Conservation (phyloP, 2,113 vertebrate species). For the Halcyon senegalensis region DNA sequence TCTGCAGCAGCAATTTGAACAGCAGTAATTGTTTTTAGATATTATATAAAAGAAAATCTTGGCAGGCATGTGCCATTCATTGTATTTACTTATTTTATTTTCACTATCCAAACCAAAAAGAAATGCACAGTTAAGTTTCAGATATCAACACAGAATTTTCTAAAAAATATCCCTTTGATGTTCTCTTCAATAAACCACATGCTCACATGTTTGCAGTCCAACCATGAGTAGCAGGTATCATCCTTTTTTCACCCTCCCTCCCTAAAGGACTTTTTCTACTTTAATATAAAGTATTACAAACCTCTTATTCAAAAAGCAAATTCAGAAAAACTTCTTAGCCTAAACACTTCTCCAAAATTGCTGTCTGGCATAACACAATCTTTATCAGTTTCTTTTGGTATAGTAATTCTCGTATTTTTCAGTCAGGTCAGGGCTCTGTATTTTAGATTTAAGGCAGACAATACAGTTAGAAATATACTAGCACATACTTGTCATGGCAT, state of each 20-base stretch:
- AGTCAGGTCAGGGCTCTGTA: neutral
- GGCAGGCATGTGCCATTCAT: neutral
- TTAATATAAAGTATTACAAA: conserved; percentile 56
- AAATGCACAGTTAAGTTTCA: conserved; percentile 37
- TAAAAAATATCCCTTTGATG: neutral
- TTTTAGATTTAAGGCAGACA: conserved; percentile 26
- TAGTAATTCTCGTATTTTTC: neutral
- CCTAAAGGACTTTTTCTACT: neutral
- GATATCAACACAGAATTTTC: neutral
- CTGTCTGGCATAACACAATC: neutral
- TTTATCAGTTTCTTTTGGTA: neutral
- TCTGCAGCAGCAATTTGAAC: neutral
- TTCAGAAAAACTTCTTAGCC: neutral
- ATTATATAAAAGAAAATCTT: neutral
- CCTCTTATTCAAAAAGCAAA: conserved; percentile 2
- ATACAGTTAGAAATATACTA: neutral
- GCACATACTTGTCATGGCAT: neutral
- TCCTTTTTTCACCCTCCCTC: neutral
- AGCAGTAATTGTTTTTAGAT: neutral
- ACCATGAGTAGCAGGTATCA: neutral
- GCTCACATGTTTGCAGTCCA: neutral
- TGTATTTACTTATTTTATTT: conserved; percentile 36
- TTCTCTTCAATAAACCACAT: neutral
- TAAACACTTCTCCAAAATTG: neutral
- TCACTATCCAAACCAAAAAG: conserved; percentile 10